Evolutionary conservation across 2,797 vertebrate genomes (phyloP).

Genomic region (Coendou prehensilis): DNA sequence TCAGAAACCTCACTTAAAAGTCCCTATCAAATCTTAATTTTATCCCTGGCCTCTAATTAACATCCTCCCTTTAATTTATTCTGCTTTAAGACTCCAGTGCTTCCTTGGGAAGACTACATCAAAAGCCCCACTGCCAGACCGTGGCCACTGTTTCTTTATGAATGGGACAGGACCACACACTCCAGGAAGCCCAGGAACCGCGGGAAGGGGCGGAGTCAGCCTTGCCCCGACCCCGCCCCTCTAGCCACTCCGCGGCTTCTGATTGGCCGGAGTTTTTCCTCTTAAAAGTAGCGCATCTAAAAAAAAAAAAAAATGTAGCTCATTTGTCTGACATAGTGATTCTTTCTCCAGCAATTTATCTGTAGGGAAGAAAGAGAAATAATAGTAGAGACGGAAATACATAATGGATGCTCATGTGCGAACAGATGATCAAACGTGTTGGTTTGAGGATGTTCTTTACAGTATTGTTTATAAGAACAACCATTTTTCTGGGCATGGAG

Average conservation of each 20-base stretch:
- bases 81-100: constrained; percentile 71
- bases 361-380: neutral
- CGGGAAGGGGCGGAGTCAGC: neutral
- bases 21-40: constrained; percentile 68
- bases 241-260: neutral
- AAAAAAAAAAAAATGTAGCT: neutral
- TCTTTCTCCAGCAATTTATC: constrained; percentile 1
- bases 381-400: neutral
- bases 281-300: neutral
- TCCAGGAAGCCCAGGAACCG: constrained; percentile 20
- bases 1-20: constrained; percentile 66
- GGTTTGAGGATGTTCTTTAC: neutral
- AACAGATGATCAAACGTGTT: neutral
- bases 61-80: constrained; percentile 76
- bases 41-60: constrained; percentile 75
- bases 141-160: constrained; percentile 50
- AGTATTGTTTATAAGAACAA: neutral
- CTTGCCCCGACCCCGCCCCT: rapidly evolving
- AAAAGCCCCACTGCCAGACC: constrained; percentile 45
- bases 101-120: constrained; percentile 64
- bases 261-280: neutral
- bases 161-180: constrained; percentile 14
- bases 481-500: neutral
- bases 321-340: neutral
- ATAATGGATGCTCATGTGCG: rapidly evolving